phyloP scores from a whole-genome alignment of 2,888 invertebrate species.

The Noctua fimbriata region DNA sequence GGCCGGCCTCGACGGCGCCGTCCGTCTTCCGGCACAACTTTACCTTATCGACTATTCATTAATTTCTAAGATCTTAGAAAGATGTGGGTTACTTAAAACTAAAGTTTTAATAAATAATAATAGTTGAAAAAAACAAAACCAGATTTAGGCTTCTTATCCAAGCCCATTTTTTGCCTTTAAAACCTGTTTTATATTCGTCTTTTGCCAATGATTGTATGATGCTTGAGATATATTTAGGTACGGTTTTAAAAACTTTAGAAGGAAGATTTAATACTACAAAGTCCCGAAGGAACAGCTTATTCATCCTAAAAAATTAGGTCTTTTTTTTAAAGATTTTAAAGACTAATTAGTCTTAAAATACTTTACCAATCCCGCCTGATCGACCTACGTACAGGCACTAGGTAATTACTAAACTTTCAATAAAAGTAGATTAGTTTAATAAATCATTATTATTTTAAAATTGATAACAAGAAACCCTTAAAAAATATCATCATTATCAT shows the following conservation, averaged over 20 bases:
- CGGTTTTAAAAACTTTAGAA: no score
- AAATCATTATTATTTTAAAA: not conserved
- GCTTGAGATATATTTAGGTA: no score
- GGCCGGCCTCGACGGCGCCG: no score
- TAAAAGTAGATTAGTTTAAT: not conserved
- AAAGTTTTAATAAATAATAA: no score
- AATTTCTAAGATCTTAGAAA: no score
- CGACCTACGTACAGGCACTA: not conserved
- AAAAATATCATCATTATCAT: not conserved
- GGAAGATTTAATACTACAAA: not conserved
- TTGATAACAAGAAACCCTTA: not conserved
- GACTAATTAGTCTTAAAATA: constrained; percentile 20
- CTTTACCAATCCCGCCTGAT: not conserved
- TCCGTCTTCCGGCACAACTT: no score
- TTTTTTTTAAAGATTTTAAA: not conserved
- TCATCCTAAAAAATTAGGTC: not conserved
- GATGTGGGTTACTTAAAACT: no score
- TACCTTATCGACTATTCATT: no score
- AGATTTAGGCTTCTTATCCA: not conserved
- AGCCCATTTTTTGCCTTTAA: no score
- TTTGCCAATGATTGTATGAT: not conserved
- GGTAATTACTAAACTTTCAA: constrained; percentile 2
- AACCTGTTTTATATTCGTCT: not conserved
- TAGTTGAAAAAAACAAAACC: not conserved
- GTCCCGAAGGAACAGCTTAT: not conserved